phyloP scores from a whole-genome alignment of 2,797 vertebrate genomes.

The Lutjanus campechanus region DNA sequence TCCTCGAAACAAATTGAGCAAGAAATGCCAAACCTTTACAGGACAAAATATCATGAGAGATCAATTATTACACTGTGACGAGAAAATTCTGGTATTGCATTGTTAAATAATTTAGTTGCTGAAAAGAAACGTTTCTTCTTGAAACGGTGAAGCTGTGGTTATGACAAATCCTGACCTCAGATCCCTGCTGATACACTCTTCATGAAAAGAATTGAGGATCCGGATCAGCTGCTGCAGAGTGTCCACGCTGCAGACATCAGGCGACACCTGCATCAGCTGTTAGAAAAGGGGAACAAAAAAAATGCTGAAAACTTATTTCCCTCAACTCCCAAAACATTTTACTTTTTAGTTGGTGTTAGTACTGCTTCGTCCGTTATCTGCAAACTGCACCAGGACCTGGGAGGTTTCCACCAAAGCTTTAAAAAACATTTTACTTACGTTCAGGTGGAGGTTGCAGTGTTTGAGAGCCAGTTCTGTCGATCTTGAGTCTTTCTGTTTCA shows the following conservation, averaged over 20 bases:
- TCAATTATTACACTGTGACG: neutral
- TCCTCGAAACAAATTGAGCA: slow-evolving; percentile 79
- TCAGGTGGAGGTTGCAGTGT: slow-evolving; percentile 79
- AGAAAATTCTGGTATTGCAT: neutral
- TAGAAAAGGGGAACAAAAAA: neutral
- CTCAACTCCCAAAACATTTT: neutral
- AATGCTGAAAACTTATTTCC: neutral
- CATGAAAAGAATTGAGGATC: slow-evolving; percentile 81
- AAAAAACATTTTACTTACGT: slow-evolving; percentile 58
- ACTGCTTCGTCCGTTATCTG: too few species aligned
- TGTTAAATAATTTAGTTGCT: neutral
- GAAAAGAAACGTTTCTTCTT: neutral
- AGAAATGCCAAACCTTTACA: slow-evolving; percentile 74
- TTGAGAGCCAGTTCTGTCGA: slow-evolving; percentile 72
- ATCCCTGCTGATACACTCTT: slow-evolving; percentile 71
- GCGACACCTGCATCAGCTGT: slow-evolving; percentile 80
- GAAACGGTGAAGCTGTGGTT: neutral
- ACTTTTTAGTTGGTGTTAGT: neutral
- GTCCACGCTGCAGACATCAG: slow-evolving; percentile 70
- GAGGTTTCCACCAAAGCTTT: neutral
- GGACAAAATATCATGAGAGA: neutral
- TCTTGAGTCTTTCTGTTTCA: slow-evolving; percentile 39
- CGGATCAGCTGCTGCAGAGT: slow-evolving; percentile 79
- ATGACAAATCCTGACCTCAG: slow-evolving; percentile 71
- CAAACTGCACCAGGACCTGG: too few species aligned